phyloP scores from a whole-genome alignment of 2,797 vertebrate genomes.

The Telmatherina bonti region DNA sequence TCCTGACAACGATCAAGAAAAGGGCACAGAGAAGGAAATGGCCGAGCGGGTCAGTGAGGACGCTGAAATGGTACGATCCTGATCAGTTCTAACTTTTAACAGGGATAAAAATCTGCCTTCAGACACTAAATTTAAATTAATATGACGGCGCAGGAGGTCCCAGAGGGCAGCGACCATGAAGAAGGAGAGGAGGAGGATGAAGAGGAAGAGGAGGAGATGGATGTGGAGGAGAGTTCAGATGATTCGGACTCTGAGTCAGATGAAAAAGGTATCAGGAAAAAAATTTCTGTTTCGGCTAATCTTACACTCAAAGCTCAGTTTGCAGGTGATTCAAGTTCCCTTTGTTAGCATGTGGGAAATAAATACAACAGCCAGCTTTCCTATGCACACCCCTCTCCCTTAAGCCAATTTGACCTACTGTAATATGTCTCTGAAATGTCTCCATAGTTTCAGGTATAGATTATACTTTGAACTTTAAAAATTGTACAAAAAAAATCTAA shows the following conservation, averaged over 20 bases:
- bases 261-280: slow-evolving; percentile 89
- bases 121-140: rapidly evolving
- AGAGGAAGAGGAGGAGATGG: slow-evolving; percentile 91
- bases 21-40: slow-evolving; percentile 76
- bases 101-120: not conserved
- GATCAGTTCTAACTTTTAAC: not conserved
- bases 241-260: slow-evolving; percentile 95
- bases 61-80: slow-evolving; percentile 84
- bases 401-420: too few relatives aligned
- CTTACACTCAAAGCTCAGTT: not conserved
- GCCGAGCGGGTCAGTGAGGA: slow-evolving; percentile 86
- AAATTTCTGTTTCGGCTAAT: not conserved
- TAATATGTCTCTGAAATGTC: too few relatives aligned
- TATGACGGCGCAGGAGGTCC: slow-evolving; percentile 67
- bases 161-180: slow-evolving; percentile 92
- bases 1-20: slow-evolving; percentile 91
- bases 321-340: not conserved
- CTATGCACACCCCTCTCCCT: too few relatives aligned
- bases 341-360: too few relatives aligned
- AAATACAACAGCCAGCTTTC: too few relatives aligned
- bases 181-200: slow-evolving; percentile 95
- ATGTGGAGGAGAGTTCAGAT: slow-evolving; percentile 94
- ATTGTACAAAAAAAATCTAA: too few relatives aligned
- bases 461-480: too few relatives aligned
- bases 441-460: too few relatives aligned